Evolutionary conservation across 2,888 invertebrate genomes (phyloP), one percentile per base, ranked within the genome.

Genomic region (Erynnis tages): DNA sequence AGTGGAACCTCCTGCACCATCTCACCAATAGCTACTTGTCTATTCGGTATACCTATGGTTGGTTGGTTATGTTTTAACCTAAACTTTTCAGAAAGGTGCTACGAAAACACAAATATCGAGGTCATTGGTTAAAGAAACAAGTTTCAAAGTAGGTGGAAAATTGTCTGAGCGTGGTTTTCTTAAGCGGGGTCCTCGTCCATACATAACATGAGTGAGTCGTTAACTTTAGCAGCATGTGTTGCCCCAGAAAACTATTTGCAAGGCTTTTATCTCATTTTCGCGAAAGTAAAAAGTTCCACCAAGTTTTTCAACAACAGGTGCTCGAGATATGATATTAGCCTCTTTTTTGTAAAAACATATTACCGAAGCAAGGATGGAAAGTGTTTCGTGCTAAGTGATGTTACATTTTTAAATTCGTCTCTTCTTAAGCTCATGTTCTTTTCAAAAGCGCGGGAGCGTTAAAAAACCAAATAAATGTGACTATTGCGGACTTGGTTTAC

Each of bases 261-360:
- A 87, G 83, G 86, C 82, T 84, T 82, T 88, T 84, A 86, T 84
- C 86, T 76, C 81, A 80, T 84, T 84, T 84, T 82, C 76, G 69
- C 71, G 70, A 77, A 78, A 88, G 88, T 88, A 81, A 78, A 84
- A 88, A 88, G 88, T 89, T 88, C 68, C 52, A 57, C 63, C 57
- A 81, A 85, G 74, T 82, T 81, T 62, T 69, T 72, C 66, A 68
- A 74, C 86, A 88, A 88, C 89, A 89, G 89, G 89, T 88, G 89
- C 79, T 79, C 65, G 65, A 63, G 75, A 80, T 79, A 77, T 75
- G 69, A 69, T 77, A 77, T 77, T 76, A 80, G 74, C 67, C 69
- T 62, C 67, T 68, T 73, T 74, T 75, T 70, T 60, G 14, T n/a
- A 17, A 13, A 21, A 41, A 41, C 35, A 52, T 37, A 52, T 52